Evolutionary conservation across 1,140 invertebrate species (phyloP).

Genomic region (Trinorchestia longiramus): DNA sequence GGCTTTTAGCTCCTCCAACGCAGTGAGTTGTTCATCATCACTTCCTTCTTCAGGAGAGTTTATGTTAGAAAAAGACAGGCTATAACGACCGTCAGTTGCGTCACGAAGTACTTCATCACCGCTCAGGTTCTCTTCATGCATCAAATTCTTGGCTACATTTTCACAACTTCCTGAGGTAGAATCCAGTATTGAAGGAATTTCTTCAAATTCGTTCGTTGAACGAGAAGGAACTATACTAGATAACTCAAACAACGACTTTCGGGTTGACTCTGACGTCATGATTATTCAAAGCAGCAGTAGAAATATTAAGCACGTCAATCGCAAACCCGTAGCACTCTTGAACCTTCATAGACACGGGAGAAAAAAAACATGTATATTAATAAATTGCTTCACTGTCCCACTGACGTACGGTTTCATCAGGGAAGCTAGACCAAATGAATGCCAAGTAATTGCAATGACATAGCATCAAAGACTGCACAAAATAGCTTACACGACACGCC

Average conservation of each 20-base stretch:
- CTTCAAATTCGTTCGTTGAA: neutral
- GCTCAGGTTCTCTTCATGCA: neutral
- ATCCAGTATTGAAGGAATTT: neutral
- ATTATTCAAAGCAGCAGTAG: neutral
- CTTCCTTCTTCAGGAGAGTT: neutral
- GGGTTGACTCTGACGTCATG: neutral
- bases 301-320: neutral
- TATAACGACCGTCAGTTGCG: neutral
- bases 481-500: too few species aligned
- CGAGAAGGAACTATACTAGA: conserved; percentile 6
- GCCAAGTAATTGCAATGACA: too few species aligned
- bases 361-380: too few species aligned
- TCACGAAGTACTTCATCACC: neutral
- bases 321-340: neutral
- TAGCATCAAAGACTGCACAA: too few species aligned
- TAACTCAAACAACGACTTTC: neutral
- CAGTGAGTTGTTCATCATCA: neutral
- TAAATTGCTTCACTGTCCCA: too few species aligned
- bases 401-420: too few species aligned
- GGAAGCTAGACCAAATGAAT: too few species aligned
- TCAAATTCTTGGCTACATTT: neutral
- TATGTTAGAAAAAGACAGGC: neutral
- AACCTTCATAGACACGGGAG: neutral
- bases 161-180: neutral
- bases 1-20: neutral